Base-by-base conservation (phyloP, 1,140 invertebrate genomes). In the Drosophila seguyi region DNA sequence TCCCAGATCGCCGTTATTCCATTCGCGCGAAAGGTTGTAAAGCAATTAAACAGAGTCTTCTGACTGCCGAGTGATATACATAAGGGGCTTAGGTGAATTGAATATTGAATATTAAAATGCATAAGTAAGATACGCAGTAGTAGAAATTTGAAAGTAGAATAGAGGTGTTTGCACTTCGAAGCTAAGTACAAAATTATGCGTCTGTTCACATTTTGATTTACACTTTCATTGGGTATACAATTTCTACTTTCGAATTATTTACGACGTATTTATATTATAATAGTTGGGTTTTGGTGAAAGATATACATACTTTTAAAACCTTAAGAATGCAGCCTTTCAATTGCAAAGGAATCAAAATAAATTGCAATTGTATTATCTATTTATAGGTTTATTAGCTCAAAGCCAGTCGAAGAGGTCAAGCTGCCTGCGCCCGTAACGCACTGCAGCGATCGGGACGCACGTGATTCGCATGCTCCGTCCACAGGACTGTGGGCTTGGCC, bases 401-500 rank as follows among this genome's bases (percentile, higher is more conserved):
- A 41, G 41, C 34, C 65, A 39, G 25, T 10, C 34, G 42, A 25
- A 11, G 25, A 25, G 16, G 16, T 34, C n/a, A 45, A 50, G 42
- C 14, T 13, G n/a, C 18, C n/a, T 8, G 42, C 2, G 10, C 6
- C 20, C 16, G 27, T 27, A 67, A 67, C 14, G 44, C 45, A 25
- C 10, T 11, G 18, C 13, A 2, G 8, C 53, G 6, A 31, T 39
- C 25, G 42, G 14, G 41, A 36, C 1, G 53, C 55, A 81, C 75
- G 66, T 72, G 61, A 75, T 68, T 22, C 45, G 44, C 38, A 63
- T 34, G 38, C 11, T 29, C 14, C 16, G 16, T n/a, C 16, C n/a
- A 73, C 60, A 79, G 60, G 71, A 48, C 44, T 22, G 6, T 42
- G 31, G 16, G 53, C 52, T 67, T 29, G 62, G 18, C 57, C 57